phyloP scores from a whole-genome alignment of 2,113 vertebrate species.

The Tylochromis polylepis region DNA sequence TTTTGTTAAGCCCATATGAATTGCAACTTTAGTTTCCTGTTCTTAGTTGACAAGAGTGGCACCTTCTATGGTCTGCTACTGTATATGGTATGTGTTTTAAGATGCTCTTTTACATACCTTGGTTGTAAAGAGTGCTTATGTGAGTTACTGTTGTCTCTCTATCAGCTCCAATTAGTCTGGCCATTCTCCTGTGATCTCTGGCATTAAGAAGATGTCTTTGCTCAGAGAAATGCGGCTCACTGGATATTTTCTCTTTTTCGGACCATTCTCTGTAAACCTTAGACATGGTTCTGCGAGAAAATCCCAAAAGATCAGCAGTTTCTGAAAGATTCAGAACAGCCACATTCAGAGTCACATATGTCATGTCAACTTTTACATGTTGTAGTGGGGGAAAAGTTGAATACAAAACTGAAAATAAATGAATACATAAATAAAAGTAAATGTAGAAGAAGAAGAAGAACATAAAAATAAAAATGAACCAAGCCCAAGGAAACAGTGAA shows the following conservation, averaged over 20 bases:
- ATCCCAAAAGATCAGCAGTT: not conserved
- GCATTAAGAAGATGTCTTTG: not conserved
- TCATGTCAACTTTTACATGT: not conserved
- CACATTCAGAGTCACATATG: not conserved
- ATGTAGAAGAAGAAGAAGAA: not conserved
- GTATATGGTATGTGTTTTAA: not conserved
- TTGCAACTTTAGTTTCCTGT: not conserved
- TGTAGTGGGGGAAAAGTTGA: not conserved
- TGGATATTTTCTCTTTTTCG: not conserved
- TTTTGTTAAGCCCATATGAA: not conserved
- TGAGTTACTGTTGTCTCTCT: not conserved
- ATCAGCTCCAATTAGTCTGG: not conserved
- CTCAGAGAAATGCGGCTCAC: not conserved
- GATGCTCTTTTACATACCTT: not conserved
- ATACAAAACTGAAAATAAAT: not conserved
- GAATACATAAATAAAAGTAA: not conserved
- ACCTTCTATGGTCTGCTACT: not conserved
- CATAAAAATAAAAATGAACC: not conserved
- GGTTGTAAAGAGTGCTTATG: not conserved
- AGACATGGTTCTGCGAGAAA: not conserved
- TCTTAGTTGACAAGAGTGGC: not conserved
- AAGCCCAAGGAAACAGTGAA: not conserved
- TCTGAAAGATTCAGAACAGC: not conserved
- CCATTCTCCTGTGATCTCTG: not conserved
- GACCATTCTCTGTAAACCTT: not conserved